A percentile compares a stretch with the other conserved stretches of the same genome.
Conservation (phyloP, 2,113 vertebrate species). For the Bungarus multicinctus region DNA sequence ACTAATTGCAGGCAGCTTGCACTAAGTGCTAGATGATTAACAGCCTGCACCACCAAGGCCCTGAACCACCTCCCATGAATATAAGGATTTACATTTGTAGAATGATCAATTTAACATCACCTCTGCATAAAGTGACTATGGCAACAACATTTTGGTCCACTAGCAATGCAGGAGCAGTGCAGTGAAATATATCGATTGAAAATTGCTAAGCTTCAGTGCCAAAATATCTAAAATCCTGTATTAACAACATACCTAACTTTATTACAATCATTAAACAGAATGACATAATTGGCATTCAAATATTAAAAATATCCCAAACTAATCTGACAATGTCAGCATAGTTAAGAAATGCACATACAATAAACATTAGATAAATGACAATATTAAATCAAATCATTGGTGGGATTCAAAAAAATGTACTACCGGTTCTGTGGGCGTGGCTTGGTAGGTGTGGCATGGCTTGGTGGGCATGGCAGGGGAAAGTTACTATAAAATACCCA, state of each 20-base stretch:
- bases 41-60: no score
- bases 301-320: not conserved
- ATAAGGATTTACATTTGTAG: not conserved
- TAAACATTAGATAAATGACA: not conserved
- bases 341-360: not conserved
- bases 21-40: no score
- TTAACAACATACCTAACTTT: not conserved
- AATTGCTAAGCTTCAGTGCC: not conserved
- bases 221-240: not conserved
- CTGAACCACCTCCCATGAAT: not conserved
- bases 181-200: not conserved
- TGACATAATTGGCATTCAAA: not conserved
- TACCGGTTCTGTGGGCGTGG: no score
- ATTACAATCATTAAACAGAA: not conserved
- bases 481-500: no score
- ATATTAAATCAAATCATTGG: not conserved
- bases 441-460: no score
- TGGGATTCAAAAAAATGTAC: no score
- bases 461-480: no score
- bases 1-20: no score
- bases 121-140: not conserved
- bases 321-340: not conserved
- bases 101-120: not conserved
- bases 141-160: not conserved
- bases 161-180: not conserved